These are phyloP conservation scores for Bombus terrestris DNA, from an alignment of 1,140 invertebrate species.

Conservation along the genomic window DNA sequence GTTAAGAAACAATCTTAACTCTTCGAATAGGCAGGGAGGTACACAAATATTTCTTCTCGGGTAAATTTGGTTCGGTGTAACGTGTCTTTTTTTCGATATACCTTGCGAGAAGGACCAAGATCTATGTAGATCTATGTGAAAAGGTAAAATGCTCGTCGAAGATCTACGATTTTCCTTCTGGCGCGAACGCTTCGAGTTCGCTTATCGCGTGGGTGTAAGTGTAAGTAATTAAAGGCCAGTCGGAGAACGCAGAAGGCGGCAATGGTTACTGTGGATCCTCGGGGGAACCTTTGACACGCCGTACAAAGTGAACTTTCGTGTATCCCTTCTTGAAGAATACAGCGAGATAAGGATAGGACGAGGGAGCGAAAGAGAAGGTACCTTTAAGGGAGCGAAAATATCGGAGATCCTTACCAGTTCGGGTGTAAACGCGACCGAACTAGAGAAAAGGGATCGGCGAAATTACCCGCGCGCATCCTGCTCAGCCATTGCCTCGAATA, in stretches of 20 bases:
- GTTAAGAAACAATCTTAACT: no score
- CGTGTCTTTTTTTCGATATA: no score
- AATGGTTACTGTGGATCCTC: conserved; percentile 22
- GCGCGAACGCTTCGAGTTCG: conserved; percentile 1
- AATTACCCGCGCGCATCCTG: conserved; percentile 71
- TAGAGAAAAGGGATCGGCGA: conserved; percentile 30
- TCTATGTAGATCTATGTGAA: no score
- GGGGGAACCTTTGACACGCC: conserved; percentile 73
- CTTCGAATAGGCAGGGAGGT: no score
- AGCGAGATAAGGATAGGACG: conserved; percentile 58
- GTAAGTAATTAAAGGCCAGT: conserved; percentile 61
- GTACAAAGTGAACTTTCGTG: conserved; percentile 79
- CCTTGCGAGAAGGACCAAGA: no score
- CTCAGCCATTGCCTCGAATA: conserved; percentile 62
- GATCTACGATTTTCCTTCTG: conserved; percentile 12
- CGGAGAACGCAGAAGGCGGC: conserved; percentile 25
- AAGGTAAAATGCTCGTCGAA: background rate
- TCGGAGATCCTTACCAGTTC: conserved; percentile 22
- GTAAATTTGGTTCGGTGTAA: no score
- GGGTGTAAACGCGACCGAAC: conserved; percentile 52
- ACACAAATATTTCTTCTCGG: no score
- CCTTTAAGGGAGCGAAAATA: conserved; percentile 61
- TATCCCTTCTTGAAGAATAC: conserved; percentile 57
- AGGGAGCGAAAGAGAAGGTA: conserved; percentile 32
- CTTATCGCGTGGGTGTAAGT: conserved; percentile 48